These are phyloP conservation scores for Amphipoea oculea DNA, from an alignment of 2,888 invertebrate species.

Conservation along the genomic window DNA sequence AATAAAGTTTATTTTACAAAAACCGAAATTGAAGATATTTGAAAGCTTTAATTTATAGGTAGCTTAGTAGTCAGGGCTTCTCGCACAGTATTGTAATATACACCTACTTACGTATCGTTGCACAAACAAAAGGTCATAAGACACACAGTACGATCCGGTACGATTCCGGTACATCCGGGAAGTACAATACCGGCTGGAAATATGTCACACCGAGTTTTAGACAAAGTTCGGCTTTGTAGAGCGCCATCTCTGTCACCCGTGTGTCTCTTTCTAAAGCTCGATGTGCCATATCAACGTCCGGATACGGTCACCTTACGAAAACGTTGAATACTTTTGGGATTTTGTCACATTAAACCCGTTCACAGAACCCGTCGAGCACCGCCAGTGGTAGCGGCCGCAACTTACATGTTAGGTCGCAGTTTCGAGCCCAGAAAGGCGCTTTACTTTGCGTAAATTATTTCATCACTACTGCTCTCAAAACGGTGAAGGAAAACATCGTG, in stretches of 20 bases:
- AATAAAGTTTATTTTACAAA: conserved; percentile 21
- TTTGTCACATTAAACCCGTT: conserved; percentile 13
- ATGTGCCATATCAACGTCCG: background rate
- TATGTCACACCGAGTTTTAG: conserved; percentile 26
- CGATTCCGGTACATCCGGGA: too few relatives aligned
- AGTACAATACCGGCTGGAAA: background rate
- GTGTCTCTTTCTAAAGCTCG: conserved; percentile 18
- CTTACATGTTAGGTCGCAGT: too few relatives aligned
- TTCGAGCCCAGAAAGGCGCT: background rate
- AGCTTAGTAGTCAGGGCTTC: conserved; percentile 32
- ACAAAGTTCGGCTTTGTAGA: background rate
- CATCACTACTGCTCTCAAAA: background rate
- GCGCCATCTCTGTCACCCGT: conserved; percentile 2
- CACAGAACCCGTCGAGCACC: too few relatives aligned
- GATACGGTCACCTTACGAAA: conserved; percentile 10
- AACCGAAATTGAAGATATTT: background rate
- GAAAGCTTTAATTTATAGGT: background rate
- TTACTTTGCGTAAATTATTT: background rate
- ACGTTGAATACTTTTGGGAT: conserved; percentile 11
- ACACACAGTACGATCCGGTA: conserved; percentile 34
- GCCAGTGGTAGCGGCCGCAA: too few relatives aligned
- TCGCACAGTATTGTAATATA: conserved; percentile 45
- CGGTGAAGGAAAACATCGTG: background rate
- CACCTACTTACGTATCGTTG: conserved; percentile 39
- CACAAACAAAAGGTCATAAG: conserved; percentile 51